phyloP scores from a whole-genome alignment of 2,113 vertebrate genomes.

The Bufo bufo region DNA sequence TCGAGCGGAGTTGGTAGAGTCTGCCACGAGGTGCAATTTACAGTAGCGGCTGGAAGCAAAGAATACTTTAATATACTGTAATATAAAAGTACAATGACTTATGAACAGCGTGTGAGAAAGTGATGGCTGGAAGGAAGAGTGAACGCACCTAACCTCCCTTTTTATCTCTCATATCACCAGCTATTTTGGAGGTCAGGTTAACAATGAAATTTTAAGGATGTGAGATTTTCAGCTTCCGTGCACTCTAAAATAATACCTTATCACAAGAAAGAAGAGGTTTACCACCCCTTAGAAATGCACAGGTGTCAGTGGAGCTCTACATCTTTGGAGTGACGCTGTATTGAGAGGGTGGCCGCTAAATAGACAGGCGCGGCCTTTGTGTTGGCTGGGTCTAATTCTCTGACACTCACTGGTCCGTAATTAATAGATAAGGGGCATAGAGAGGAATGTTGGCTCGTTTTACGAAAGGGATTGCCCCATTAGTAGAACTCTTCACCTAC shows the following conservation, averaged over 20 bases:
- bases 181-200: slow-evolving; percentile 13
- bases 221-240: background rate
- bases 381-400: too few species aligned
- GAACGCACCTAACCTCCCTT: slow-evolving; percentile 17
- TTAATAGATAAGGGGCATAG: too few species aligned
- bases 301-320: background rate
- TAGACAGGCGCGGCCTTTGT: too few species aligned
- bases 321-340: background rate
- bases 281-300: background rate
- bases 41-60: slow-evolving; percentile 10
- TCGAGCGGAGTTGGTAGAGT: background rate
- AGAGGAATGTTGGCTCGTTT: too few species aligned
- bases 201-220: slow-evolving; percentile 21
- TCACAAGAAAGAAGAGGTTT: background rate
- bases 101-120: background rate
- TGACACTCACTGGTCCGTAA: too few species aligned
- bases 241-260: background rate
- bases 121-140: slow-evolving; percentile 19
- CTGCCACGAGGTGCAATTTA: slow-evolving; percentile 3
- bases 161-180: slow-evolving; percentile 15
- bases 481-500: too few species aligned
- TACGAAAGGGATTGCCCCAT: too few species aligned
- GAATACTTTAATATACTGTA: background rate
- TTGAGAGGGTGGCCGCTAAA: too few species aligned
- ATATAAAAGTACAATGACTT: slow-evolving; percentile 25